Conservation (phyloP, 1,140 invertebrate genomes). For the Caenorhabditis latens region DNA sequence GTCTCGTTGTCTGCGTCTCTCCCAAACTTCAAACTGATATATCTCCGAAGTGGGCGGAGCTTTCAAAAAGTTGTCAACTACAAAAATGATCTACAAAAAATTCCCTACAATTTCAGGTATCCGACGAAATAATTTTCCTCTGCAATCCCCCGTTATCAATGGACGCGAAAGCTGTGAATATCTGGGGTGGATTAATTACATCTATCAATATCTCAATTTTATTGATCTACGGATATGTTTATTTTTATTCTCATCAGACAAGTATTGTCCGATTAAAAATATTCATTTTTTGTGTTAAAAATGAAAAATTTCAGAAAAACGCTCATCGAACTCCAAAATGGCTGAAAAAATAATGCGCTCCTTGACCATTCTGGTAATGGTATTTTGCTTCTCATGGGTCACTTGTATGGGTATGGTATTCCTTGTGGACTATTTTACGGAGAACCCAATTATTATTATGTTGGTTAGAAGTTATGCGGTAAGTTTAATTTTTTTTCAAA, state of each 20-base stretch:
- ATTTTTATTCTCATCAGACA: constrained; percentile 13
- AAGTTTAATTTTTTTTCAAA: neutral
- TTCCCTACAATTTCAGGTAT: neutral
- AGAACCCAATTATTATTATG: neutral
- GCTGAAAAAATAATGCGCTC: constrained; percentile 4
- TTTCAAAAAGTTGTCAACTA: neutral
- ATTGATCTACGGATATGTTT: constrained; percentile 12
- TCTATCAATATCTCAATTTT: constrained; percentile 3
- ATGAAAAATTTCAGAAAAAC: constrained; percentile 45
- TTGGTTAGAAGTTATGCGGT: constrained; percentile 30
- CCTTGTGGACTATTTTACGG: neutral
- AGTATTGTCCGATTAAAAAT: no score
- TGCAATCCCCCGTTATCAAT: constrained; percentile 28
- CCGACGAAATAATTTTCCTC: neutral
- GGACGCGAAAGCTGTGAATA: neutral
- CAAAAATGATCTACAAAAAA: neutral
- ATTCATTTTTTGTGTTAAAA: no score
- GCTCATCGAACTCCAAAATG: neutral
- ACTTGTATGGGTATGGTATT: constrained; percentile 36
- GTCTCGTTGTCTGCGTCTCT: no score
- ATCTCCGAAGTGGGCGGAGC: neutral
- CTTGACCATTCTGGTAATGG: neutral
- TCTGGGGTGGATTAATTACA: constrained; percentile 6
- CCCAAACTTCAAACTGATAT: no score
- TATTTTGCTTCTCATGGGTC: constrained; percentile 26